Evolutionary conservation across 2,888 invertebrate genomes (phyloP).

Genomic region (Microctonus aethiopoides): DNA sequence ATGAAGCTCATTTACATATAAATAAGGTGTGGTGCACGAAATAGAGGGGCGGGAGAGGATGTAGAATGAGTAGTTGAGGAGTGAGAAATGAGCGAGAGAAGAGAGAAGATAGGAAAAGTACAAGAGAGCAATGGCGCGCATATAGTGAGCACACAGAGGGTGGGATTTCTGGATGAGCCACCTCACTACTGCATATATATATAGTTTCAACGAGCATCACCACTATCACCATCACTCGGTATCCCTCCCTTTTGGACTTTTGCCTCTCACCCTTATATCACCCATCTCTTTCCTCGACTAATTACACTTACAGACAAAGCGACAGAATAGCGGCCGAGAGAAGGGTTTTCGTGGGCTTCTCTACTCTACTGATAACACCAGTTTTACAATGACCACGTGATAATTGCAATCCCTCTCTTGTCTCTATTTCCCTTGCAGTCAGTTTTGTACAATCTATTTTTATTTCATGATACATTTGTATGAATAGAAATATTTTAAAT

Average conservation of each 20-base stretch:
- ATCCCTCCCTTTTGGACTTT: neutral
- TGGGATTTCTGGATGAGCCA: conserved; percentile 52
- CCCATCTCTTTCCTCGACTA: conserved; percentile 56
- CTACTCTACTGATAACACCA: conserved; percentile 60
- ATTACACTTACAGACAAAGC: conserved; percentile 68
- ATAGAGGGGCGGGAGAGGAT: conserved; percentile 50
- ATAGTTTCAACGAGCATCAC: conserved; percentile 2
- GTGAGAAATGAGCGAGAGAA: conserved; percentile 42
- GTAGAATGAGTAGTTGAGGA: conserved; percentile 46
- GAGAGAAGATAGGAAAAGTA: conserved; percentile 49
- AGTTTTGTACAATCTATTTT: no score
- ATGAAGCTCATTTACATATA: conserved; percentile 92
- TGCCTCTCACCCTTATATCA: conserved; percentile 35
- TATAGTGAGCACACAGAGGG: conserved; percentile 46
- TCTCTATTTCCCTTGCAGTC: neutral
- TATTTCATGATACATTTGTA: no score
- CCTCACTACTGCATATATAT: conserved; percentile 26
- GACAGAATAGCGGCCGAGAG: conserved; percentile 44
- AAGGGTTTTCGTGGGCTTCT: conserved; percentile 35
- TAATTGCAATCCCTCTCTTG: conserved; percentile 55
- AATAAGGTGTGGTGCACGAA: conserved; percentile 74
- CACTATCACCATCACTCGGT: conserved; percentile 30
- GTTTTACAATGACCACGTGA: conserved; percentile 65
- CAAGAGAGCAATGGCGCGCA: conserved; percentile 38
- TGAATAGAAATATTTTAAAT: no score